Conservation (phyloP, 2,113 vertebrate species). For the Neogale vison region DNA sequence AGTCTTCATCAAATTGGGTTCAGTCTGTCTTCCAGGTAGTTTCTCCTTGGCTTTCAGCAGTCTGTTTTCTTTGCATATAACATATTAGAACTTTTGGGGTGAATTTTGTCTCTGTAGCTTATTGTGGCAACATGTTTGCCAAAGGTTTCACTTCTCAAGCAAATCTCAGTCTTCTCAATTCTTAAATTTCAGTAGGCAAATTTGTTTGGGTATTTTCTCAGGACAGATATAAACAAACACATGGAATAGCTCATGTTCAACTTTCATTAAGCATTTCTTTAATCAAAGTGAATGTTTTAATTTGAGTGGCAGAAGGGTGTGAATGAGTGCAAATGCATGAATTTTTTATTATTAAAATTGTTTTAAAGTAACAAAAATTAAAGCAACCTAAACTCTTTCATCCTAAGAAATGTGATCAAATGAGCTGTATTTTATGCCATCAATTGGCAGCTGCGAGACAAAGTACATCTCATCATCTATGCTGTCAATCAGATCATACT, state of each 20-base stretch:
- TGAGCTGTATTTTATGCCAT: conserved; percentile 70
- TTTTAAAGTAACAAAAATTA: conserved; percentile 49
- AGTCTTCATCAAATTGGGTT: neutral
- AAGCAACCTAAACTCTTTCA: conserved; percentile 44
- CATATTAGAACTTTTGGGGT: neutral
- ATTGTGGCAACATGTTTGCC: neutral
- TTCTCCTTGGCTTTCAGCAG: neutral
- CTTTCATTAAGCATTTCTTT: conserved; percentile 50
- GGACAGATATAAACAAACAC: neutral
- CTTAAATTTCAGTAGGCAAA: conserved; percentile 35
- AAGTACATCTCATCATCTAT: conserved; percentile 69
- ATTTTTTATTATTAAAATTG: conserved; percentile 26
- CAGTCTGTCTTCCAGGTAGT: neutral
- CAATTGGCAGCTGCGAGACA: conserved; percentile 71
- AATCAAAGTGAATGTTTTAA: neutral
- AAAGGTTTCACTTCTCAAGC: neutral
- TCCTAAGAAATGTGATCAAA: conserved; percentile 75
- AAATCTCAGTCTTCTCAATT: neutral
- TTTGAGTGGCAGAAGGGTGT: conserved; percentile 24
- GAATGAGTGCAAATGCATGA: conserved; percentile 25
- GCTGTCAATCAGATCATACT: conserved; percentile 58
- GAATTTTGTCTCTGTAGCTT: neutral
- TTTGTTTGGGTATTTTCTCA: conserved; percentile 42
- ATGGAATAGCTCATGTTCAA: neutral
- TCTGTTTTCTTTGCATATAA: neutral